phyloP scores from a whole-genome alignment of 2,113 vertebrate genomes.

The Sinocyclocheilus maitianheensis region DNA sequence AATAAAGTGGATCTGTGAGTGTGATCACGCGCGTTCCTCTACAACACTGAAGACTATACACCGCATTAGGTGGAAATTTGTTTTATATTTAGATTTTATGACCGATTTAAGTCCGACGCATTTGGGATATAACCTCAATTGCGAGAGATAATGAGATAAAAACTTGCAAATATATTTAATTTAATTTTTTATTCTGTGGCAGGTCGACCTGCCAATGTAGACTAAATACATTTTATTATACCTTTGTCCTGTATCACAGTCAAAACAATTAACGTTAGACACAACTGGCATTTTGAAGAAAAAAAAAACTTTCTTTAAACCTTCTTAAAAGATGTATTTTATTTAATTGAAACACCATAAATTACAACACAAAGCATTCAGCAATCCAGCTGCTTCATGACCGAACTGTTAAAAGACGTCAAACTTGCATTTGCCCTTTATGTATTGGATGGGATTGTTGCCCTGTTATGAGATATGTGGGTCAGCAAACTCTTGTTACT shows the following conservation, averaged over 20 bases:
- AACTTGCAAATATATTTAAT: no score
- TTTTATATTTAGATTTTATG: not conserved
- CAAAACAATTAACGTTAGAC: not conserved
- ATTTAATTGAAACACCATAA: not conserved
- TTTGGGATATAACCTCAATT: no score
- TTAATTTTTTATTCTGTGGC: no score
- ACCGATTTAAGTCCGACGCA: not conserved
- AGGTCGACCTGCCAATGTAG: no score
- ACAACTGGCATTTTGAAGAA: not conserved
- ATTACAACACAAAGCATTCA: conserved; percentile 6
- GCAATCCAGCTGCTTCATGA: conserved; percentile 33
- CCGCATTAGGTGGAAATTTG: not conserved
- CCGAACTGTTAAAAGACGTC: not conserved
- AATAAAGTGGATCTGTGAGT: not conserved
- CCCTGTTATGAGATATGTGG: not conserved
- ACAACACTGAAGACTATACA: not conserved
- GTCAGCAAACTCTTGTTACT: conserved; percentile 26
- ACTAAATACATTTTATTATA: no score
- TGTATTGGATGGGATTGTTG: no score
- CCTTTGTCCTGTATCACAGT: no score
- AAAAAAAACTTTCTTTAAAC: no score
- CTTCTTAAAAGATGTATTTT: not conserved
- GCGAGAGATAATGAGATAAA: no score
- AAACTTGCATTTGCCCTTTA: not conserved
- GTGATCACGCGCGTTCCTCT: not conserved